A percentile compares a stretch with the other conserved stretches of the same genome.
Evolutionary conservation across 2,797 vertebrate genomes (phyloP).

Genomic region (Microctenopoma steveboyesi): DNA sequence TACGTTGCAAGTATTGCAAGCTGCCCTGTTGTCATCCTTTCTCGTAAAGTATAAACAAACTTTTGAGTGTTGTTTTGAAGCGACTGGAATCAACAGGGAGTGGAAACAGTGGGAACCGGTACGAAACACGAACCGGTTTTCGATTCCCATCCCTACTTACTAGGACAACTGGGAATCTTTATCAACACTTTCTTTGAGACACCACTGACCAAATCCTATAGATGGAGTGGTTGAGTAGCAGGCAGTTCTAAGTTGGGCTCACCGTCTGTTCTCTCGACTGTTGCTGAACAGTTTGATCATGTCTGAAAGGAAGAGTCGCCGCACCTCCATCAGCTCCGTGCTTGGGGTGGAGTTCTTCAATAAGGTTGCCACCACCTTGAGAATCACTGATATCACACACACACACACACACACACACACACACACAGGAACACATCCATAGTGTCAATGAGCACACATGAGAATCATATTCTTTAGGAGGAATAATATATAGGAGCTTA

Average conservation of each 20-base stretch:
- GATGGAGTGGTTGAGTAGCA: conserved; percentile 32
- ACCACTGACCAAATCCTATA: no score
- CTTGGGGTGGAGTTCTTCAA: conserved; percentile 85
- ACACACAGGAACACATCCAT: conserved; percentile 16
- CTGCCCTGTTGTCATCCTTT: no score
- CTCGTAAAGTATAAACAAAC: no score
- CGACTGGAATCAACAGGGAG: no score
- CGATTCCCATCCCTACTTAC: no score
- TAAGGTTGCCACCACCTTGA: conserved; percentile 91
- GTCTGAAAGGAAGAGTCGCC: conserved; percentile 93
- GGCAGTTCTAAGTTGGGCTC: conserved; percentile 53
- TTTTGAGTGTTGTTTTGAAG: no score
- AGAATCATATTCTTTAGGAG: background rate
- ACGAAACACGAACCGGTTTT: no score
- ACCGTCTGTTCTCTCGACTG: conserved; percentile 97
- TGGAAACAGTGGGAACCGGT: no score
- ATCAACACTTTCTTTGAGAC: background rate
- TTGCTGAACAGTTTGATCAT: conserved; percentile 99
- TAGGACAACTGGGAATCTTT: no score
- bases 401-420: background rate
- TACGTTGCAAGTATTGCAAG: no score
- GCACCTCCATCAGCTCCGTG: conserved; percentile 92
- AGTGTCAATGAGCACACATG: background rate
- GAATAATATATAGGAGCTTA: conserved; percentile 78
- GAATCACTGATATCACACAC: conserved; percentile 86